Base-by-base conservation (phyloP, 2,888 invertebrate genomes). In the Lochmaea capreae region DNA sequence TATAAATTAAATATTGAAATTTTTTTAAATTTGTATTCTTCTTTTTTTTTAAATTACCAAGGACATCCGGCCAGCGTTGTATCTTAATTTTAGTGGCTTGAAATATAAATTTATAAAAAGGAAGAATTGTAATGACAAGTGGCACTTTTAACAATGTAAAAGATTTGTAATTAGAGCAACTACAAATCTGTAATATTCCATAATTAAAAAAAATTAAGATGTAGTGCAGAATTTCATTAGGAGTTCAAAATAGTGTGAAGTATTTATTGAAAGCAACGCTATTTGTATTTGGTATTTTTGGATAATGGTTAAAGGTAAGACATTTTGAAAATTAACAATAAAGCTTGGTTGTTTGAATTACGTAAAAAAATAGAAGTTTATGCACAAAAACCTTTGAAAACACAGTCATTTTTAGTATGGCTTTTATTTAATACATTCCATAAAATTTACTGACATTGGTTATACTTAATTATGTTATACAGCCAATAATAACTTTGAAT, bases 281-380 rank as follows among this genome's bases (percentile, higher is more conserved):
- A 14, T 63, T 18, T 12, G 11, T 12, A 4, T 61, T 16, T 3
- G 9, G 26, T 39, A 14, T 52, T 6, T 16, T 12, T 18, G 10
- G 6, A 59, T 22, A 49, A 67, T 67, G 67, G 67, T 59, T 67
- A 46, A 26, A 67, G 67, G 67, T 67, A 59, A 59, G 67, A 39
- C 42, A 39, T 62, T 42, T 42, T 62, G 42, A n/a, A 46, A 46
- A 11, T 12, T 11, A 14, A 46, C 11, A 46, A 12, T 46, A 39
- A 39, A 39, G 8, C 33, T 39, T 39, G 33, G 33, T 12, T 11
- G 12, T 11, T 26, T 33, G 9, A 33, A 33, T 22, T 33, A 22
- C 14, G 11, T 22, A 61, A 61, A 61, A 14, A 22, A 6, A 61
- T 39, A 33, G 0, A 33, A 61, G 39, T 12, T 61, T 61, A 14